Conservation (phyloP, 2,888 invertebrate genomes). For the Odontothrips loti region DNA sequence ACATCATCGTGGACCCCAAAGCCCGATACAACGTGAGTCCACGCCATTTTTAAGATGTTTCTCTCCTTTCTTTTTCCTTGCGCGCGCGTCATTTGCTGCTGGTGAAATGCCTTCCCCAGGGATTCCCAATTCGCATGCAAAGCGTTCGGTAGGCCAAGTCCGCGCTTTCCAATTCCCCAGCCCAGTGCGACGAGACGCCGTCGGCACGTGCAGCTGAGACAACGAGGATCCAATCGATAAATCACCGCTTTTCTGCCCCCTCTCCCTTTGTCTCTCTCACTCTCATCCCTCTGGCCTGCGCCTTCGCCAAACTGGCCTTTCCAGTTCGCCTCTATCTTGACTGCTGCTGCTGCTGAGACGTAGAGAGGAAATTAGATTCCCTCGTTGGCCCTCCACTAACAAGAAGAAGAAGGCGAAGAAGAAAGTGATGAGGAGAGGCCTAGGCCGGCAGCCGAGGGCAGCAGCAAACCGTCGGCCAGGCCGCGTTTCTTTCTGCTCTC, state of each 20-base stretch:
- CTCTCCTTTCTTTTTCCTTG: not conserved
- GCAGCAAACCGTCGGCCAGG: too few species aligned
- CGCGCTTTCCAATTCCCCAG: too few species aligned
- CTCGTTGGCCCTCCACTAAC: not conserved
- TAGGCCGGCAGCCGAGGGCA: too few species aligned
- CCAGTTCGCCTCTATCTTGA: slow-evolving; percentile 1
- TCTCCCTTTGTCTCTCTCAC: not conserved
- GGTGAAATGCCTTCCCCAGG: too few species aligned
- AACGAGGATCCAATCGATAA: not conserved
- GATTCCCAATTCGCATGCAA: too few species aligned
- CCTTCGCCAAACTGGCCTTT: not conserved
- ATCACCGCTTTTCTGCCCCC: not conserved
- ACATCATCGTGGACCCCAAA: slow-evolving; percentile 61
- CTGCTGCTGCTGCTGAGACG: not conserved
- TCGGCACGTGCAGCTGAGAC: not conserved
- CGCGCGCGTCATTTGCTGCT: too few species aligned
- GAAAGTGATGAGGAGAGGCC: not conserved
- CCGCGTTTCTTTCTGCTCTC: too few species aligned
- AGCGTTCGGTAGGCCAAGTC: too few species aligned
- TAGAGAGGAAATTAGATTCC: not conserved
- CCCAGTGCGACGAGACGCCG: not conserved
- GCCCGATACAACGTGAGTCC: slow-evolving; percentile 76
- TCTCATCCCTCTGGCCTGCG: not conserved
- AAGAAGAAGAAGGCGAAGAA: not conserved
- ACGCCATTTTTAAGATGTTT: not conserved